These are phyloP conservation scores for Achlya flavicornis DNA, from an alignment of 2,888 invertebrate species.

Conservation along the genomic window DNA sequence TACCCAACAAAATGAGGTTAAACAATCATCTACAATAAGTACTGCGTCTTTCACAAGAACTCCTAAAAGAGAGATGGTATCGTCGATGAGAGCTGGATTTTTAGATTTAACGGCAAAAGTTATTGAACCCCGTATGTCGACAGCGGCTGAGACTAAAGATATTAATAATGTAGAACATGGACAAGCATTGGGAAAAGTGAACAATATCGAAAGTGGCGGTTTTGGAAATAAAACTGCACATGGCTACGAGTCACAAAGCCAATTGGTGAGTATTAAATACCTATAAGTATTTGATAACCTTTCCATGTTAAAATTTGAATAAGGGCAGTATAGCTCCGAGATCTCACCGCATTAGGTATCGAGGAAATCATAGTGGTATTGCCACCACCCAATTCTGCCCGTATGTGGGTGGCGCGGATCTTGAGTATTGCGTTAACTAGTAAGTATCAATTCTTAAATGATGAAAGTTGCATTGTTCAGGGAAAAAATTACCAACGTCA, in stretches of 20 bases:
- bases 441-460: too few relatives aligned
- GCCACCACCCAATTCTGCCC: too few relatives aligned
- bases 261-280: conserved; percentile 54
- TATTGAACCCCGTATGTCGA: conserved; percentile 18
- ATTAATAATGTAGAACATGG: conserved; percentile 26
- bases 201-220: conserved; percentile 40
- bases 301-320: too few relatives aligned
- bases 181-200: conserved; percentile 34
- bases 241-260: conserved; percentile 53
- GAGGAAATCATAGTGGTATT: too few relatives aligned
- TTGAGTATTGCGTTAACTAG: too few relatives aligned
- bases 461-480: too few relatives aligned
- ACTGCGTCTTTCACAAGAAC: conserved; percentile 16
- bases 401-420: too few relatives aligned
- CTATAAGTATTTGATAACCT: too few relatives aligned
- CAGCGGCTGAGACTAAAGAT: conserved; percentile 24
- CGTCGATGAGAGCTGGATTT: conserved; percentile 66
- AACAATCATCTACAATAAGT: conserved; percentile 16
- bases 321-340: too few relatives aligned
- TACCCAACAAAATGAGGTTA: neutral
- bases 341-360: too few relatives aligned
- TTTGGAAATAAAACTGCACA: conserved; percentile 37
- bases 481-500: too few relatives aligned
- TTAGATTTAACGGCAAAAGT: conserved; percentile 56
- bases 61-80: conserved; percentile 44